Percentiles rank a stretch among this genome's conserved stretches.
These are phyloP conservation scores for Rhysida immarginata DNA, from an alignment of 1,140 invertebrate species.

Conservation along the genomic window DNA sequence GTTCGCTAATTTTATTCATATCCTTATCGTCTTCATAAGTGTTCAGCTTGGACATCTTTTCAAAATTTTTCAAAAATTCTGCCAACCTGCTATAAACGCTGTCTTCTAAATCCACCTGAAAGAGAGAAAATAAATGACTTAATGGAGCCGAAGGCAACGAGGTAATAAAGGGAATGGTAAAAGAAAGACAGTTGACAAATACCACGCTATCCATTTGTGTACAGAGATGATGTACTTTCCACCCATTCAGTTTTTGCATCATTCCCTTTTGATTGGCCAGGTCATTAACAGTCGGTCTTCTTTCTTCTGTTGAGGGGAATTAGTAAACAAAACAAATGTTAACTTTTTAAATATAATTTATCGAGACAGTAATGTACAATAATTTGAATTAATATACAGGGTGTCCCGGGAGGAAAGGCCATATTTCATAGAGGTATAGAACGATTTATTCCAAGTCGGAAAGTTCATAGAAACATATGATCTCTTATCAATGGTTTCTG, in stretches of 20 bases:
- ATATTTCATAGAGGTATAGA: no score
- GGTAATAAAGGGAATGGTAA: no score
- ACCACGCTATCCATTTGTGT: slow-evolving; percentile 87
- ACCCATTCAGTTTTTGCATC: slow-evolving; percentile 76
- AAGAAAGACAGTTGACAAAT: slow-evolving; percentile 5
- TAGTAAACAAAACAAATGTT: background rate
- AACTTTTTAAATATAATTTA: no score
- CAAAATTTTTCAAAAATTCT: slow-evolving; percentile 44
- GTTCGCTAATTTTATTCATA: slow-evolving; percentile 53
- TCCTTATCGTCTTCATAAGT: slow-evolving; percentile 40
- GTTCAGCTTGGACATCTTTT: slow-evolving; percentile 36
- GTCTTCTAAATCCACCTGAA: slow-evolving; percentile 38
- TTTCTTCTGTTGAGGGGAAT: slow-evolving; percentile 42
- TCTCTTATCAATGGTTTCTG: no score
- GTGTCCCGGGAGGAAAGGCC: no score
- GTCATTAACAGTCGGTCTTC: slow-evolving; percentile 65
- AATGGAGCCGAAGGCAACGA: background rate
- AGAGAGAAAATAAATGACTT: slow-evolving; percentile 1
- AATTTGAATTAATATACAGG: no score
- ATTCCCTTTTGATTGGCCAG: slow-evolving; percentile 77
- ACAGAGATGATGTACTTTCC: slow-evolving; percentile 84
- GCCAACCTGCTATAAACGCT: slow-evolving; percentile 46
- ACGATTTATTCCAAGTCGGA: no score
- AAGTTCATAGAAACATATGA: no score
- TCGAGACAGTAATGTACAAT: no score